Evolutionary conservation across 2,113 vertebrate genomes (phyloP), one percentile per base, ranked within the genome.

Genomic region (Phrynosoma platyrhinos): DNA sequence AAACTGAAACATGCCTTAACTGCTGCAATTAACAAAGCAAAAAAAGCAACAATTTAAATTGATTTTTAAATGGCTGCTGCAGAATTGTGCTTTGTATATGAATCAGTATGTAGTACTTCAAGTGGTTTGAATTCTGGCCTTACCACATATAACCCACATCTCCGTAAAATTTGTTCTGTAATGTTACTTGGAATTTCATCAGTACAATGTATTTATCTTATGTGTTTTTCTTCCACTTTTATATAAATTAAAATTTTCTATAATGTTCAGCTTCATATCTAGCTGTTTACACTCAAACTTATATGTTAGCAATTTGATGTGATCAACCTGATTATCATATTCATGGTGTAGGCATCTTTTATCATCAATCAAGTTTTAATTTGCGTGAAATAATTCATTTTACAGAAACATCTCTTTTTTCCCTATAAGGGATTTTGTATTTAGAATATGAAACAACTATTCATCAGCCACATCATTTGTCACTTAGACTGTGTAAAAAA

Each of bases 371-470:
- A 91, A 71, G 52, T 36, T 90, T 80, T 87, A 55, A 90, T 91
- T 93, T 92, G 84, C 84, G 89, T 87, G 47, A 91, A 87, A 83
- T 71, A 83, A 32, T 87, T 93, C 82, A 91, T 92, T 83, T 25
- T 81, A 32, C 52, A 81, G 8, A 36, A 88, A 88, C 81, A 91
- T 87, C 72, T 89, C 89, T 91, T 91, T 66, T 91, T 94, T 89
- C 76, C 78, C 82, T 90, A 69, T 20, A 87, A 88, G 1, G 0
- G 72, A 93, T 88, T 91, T 92, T 75, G 84, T 0, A 1, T 90
- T 93, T 91, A 89, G 84, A 95, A 78, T 83, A 20, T 53, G 27
- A 52, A 89, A 83, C 75, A 27, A 30, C 71, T 89, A 91, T 58
- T 87, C n/a, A 42, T 42, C 68, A 80, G 30, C 88, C 81, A 84